Conservation (phyloP, 2,113 vertebrate species). For the Ochotona princeps region DNA sequence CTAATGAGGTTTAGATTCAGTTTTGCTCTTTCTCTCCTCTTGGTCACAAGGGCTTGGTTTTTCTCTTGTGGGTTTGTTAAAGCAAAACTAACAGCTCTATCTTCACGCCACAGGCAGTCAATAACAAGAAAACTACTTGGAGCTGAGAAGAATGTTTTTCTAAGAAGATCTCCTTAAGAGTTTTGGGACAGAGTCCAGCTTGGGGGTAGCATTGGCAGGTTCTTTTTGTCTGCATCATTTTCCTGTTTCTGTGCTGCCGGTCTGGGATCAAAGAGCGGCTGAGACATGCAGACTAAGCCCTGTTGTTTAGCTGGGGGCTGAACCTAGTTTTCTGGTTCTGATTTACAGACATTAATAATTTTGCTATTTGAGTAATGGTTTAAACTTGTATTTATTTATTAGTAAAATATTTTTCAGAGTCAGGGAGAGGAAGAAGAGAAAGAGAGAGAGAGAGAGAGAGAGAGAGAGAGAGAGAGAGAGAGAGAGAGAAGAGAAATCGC, state of each 20-base stretch:
- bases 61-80: conserved; percentile 36
- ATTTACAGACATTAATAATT: neutral
- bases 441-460: no score
- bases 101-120: neutral
- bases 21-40: neutral
- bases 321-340: neutral
- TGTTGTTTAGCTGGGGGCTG: neutral
- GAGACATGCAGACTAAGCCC: neutral
- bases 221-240: neutral
- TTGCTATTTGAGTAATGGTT: neutral
- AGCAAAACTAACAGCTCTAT: conserved; percentile 11
- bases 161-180: neutral
- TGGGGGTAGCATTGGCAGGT: neutral
- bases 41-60: neutral
- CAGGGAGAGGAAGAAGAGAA: no score
- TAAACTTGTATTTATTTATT: no score
- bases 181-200: neutral
- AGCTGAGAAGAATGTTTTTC: neutral
- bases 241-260: no score
- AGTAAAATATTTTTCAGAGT: no score
- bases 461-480: no score
- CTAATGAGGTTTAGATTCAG: neutral
- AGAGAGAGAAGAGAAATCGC: no score
- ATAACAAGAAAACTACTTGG: neutral
- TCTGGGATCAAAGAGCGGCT: neutral